A percentile compares a stretch with the other conserved stretches of the same genome.
Conservation (phyloP, 30 jellyfish, hydroid and myxozoan genomes). For the Cassiopea andromeda region DNA sequence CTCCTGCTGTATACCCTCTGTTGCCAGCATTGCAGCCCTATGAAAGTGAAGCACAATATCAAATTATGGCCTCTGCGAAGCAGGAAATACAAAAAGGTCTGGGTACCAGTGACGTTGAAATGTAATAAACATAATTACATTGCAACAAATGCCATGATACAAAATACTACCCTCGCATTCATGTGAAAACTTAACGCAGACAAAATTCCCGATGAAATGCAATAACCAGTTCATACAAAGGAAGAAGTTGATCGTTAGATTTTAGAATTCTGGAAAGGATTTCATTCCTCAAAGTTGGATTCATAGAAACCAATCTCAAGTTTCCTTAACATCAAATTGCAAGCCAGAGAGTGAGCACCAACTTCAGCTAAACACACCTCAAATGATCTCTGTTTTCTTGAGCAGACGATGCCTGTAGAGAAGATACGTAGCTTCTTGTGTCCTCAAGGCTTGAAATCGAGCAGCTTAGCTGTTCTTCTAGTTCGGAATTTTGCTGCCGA, state of each 20-base stretch:
- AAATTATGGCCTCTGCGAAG: neutral
- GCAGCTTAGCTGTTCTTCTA: constrained; percentile 78
- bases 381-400: constrained; percentile 76
- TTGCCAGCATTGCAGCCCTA: constrained; percentile 91
- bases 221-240: too few relatives aligned
- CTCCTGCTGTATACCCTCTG: constrained; percentile 87
- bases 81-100: neutral
- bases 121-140: too few relatives aligned
- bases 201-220: too few relatives aligned
- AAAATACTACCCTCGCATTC: too few relatives aligned
- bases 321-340: too few relatives aligned
- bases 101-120: too few relatives aligned
- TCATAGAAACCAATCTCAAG: too few relatives aligned
- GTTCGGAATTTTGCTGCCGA: constrained; percentile 79
- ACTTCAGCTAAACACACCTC: constrained; percentile 19
- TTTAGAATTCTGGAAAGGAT: too few relatives aligned
- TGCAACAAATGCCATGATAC: too few relatives aligned
- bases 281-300: too few relatives aligned
- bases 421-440: constrained; percentile 49
- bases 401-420: constrained; percentile 72
- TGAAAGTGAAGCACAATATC: neutral
- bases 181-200: too few relatives aligned
- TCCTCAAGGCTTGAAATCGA: constrained; percentile 81
- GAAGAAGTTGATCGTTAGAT: too few relatives aligned
- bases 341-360: neutral